Evolutionary conservation across 30 jellyfish, hydroid and myxozoan species (phyloP).

Genomic region (Cassiopea xamachana): DNA sequence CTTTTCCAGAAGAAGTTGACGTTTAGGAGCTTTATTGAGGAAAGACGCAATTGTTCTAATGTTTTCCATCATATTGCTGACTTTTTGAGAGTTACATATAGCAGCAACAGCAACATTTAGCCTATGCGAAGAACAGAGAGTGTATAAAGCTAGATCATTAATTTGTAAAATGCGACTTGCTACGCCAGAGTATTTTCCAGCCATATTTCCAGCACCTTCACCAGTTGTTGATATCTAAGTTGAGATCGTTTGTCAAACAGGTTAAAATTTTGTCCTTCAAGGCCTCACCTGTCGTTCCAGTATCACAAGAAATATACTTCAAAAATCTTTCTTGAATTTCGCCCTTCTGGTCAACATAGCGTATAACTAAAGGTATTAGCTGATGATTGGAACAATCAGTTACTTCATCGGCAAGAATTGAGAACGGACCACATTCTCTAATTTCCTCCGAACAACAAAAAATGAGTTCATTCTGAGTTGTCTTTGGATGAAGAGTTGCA

Average conservation of each 20-base stretch:
- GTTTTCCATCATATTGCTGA: constrained; percentile 7
- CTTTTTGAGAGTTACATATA: constrained; percentile 1
- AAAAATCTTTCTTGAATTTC: not conserved
- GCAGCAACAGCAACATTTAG: constrained; percentile 14
- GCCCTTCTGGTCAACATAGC: constrained; percentile 32
- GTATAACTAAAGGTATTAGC: constrained; percentile 28
- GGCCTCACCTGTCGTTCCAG: constrained; percentile 36
- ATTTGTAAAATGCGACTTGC: constrained; percentile 4
- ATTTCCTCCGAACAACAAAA: constrained; percentile 31
- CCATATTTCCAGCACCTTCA: constrained; percentile 55
- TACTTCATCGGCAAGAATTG: constrained; percentile 72
- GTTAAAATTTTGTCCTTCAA: constrained; percentile 2
- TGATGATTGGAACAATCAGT: constrained; percentile 8
- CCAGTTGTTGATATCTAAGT: constrained; percentile 17
- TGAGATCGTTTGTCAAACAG: constrained; percentile 6
- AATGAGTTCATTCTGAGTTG: constrained; percentile 63
- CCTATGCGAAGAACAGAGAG: constrained; percentile 7
- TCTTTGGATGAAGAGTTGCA: constrained; percentile 68
- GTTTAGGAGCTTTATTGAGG: not conserved
- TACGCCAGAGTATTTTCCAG: constrained; percentile 46
- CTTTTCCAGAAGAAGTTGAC: constrained; percentile 6
- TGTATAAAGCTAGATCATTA: constrained; percentile 14
- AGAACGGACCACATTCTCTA: constrained; percentile 1
- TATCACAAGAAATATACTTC: constrained; percentile 18
- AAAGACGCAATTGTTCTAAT: not conserved